Evolutionary conservation across 2,797 vertebrate species (phyloP).

Genomic region (Sciurus vulgaris): DNA sequence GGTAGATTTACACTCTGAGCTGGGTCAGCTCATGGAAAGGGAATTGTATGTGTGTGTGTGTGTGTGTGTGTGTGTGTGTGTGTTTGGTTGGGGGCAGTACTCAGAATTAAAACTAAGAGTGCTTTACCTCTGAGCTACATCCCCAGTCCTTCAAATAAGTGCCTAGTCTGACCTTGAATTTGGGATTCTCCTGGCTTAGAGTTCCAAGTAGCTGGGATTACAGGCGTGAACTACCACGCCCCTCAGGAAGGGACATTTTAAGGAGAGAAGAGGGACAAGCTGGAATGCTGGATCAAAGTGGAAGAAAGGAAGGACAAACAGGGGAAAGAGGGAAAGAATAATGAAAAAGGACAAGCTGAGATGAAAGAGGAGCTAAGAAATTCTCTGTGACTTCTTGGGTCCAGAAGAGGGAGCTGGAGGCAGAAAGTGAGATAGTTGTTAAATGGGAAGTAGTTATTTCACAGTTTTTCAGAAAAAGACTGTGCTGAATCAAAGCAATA

Average conservation of each 20-base stretch:
- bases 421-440: conserved; percentile 9
- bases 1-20: neutral
- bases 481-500: neutral
- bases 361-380: neutral
- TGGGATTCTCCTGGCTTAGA: too few species aligned
- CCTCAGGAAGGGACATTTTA: neutral
- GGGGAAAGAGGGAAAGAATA: neutral
- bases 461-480: neutral
- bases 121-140: too few species aligned
- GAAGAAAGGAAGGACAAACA: neutral
- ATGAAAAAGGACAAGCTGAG: neutral
- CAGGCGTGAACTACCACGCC: too few species aligned
- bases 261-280: neutral
- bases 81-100: too few species aligned
- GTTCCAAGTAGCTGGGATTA: too few species aligned
- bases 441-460: neutral
- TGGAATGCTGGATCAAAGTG: neutral
- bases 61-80: too few species aligned
- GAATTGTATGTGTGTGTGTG: neutral
- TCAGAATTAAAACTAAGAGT: too few species aligned
- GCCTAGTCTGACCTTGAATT: too few species aligned
- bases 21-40: neutral
- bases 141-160: too few species aligned
- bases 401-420: neutral
- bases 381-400: neutral